Evolutionary conservation across 2,888 invertebrate genomes (phyloP), one percentile per base, ranked within the genome.

Genomic region (Actias luna): DNA sequence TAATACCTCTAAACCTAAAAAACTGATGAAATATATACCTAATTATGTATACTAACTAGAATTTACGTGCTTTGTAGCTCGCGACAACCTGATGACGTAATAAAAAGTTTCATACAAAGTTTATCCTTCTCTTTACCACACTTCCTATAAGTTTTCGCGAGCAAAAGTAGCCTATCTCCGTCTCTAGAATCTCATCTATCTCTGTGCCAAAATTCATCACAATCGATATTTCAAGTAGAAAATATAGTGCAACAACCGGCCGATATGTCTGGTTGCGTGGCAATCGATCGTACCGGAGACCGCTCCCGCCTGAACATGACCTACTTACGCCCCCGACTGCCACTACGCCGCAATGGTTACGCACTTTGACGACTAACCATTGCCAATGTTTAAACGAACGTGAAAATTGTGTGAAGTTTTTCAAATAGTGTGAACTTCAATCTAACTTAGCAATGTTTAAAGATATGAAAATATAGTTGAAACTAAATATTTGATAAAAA

Each of bases 231-330:
- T 58, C 58, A 22, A 22, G 2, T 8, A 22, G 22, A 35, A 31
- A 35, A 58, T 29, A 55, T 29, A 64, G 65, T 62, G 64, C 63
- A 65, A 63, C 58, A 68, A 68, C 63, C 59, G 58, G 64, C 59
- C 64, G 50, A 57, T 59, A 65, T 79, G 77, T 81, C 79, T 80
- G 72, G 76, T 79, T 77, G 83, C 79, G 81, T 80, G 75, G 76
- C 74, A 74, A 86, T 86, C 86, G 86, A 85, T 86, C 83, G 83
- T 60, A 72, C 73, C 78, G 71, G 69, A 68, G 76, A 74, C 80
- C 80, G 78, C 68, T 74, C 71, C 67, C 67, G 69, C 68, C 72
- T 66, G 71, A 73, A 77, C 71, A 71, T 85, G 85, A 80, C 85
- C 86, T 77, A 85, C 76, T 85, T 86, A 80, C 76, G 72, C 72